These are phyloP conservation scores for Slavum lentiscoides DNA, from an alignment of 2,888 invertebrate genomes.

Conservation along the genomic window DNA sequence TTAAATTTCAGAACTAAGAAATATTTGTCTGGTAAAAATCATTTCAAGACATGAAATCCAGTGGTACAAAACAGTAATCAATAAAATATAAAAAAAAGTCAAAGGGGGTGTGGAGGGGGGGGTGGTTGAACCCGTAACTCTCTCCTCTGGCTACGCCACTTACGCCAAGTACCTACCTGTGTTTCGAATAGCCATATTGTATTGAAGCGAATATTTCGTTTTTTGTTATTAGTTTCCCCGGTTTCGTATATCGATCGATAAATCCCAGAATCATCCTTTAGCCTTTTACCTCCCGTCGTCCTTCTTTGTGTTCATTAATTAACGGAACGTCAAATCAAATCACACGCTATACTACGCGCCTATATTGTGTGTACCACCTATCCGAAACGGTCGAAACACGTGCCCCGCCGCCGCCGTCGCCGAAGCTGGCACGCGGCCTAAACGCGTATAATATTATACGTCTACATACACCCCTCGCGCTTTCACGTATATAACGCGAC, in stretches of 20 bases:
- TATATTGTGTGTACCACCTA: neutral
- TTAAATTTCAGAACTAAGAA: too few relatives aligned
- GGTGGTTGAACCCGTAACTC: too few relatives aligned
- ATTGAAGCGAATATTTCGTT: conserved; percentile 20
- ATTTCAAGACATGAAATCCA: too few relatives aligned
- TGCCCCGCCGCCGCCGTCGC: conserved; percentile 10
- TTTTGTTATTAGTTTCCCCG: neutral
- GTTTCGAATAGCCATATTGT: neutral
- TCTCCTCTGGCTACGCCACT: too few relatives aligned
- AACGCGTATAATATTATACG: neutral
- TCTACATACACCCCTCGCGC: neutral
- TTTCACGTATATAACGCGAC: neutral
- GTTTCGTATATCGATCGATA: neutral
- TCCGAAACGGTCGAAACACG: conserved; percentile 46
- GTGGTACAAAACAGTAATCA: too few relatives aligned
- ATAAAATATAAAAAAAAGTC: too few relatives aligned
- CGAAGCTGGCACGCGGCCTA: conserved; percentile 34
- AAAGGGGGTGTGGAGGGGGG: too few relatives aligned
- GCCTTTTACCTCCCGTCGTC: neutral
- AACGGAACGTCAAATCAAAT: conserved; percentile 48
- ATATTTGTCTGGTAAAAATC: too few relatives aligned
- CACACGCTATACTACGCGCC: conserved; percentile 18
- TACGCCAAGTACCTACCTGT: too few relatives aligned
- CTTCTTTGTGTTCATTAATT: conserved; percentile 46
- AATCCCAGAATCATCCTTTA: conserved; percentile 4